A percentile compares a stretch with the other conserved stretches of the same genome.
Conservation (phyloP, 30 jellyfish, hydroid and myxozoan genomes). For the Catostylus mosaicus region DNA sequence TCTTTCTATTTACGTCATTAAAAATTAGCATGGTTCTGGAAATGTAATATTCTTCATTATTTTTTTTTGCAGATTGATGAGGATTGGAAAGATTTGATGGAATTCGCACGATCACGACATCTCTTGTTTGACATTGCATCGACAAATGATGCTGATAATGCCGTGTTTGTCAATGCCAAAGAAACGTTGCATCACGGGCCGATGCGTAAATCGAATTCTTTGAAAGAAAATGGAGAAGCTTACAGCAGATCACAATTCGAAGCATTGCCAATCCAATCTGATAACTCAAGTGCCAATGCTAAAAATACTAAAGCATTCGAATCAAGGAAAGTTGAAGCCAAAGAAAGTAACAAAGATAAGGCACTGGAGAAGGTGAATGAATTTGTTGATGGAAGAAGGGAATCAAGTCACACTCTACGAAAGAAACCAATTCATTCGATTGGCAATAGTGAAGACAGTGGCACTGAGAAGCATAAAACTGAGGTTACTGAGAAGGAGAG, state of each 20-base stretch:
- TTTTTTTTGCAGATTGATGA: slow-evolving; percentile 77
- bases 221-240: not conserved
- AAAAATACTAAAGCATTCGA: no score
- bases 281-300: slow-evolving; percentile 20
- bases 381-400: no score
- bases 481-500: not conserved
- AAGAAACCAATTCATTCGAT: not conserved
- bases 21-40: no score
- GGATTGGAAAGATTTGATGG: slow-evolving; percentile 90
- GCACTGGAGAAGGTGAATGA: not conserved
- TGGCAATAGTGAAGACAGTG: not conserved
- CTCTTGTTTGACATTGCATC: slow-evolving; percentile 54
- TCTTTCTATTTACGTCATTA: no score
- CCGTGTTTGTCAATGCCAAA: slow-evolving; percentile 15
- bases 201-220: not conserved
- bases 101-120: slow-evolving; percentile 63
- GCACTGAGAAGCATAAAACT: not conserved
- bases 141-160: slow-evolving; percentile 33
- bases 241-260: not conserved
- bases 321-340: not conserved
- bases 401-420: not conserved
- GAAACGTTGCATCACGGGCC: not conserved
- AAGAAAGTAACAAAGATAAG: not conserved
- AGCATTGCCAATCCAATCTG: slow-evolving; percentile 25
- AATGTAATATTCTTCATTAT: no score